Percentiles rank a stretch among this genome's conserved stretches.
These are phyloP conservation scores for Drosophila persimilis DNA, from an alignment of 1,140 invertebrate genomes.

Conservation along the genomic window DNA sequence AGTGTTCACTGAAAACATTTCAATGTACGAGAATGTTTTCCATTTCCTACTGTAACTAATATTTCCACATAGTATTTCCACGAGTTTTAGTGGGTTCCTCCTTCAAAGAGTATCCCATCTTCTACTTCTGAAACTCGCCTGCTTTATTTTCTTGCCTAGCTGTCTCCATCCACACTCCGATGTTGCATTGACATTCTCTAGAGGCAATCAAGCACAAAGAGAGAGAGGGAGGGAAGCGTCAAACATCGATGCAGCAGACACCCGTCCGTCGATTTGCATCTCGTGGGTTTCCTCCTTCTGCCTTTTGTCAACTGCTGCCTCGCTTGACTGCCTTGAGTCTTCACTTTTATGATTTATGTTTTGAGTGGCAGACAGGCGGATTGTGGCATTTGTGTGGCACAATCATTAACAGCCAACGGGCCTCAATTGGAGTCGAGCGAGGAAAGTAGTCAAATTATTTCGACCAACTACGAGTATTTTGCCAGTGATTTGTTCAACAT, in stretches of 20 bases:
- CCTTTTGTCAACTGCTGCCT: slow-evolving; percentile 65
- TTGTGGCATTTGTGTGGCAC: slow-evolving; percentile 23
- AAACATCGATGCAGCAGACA: slow-evolving; percentile 14
- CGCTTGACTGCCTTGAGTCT: slow-evolving; percentile 46
- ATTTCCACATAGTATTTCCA: background rate
- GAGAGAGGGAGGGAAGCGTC: slow-evolving; percentile 17
- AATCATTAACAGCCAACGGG: slow-evolving; percentile 57
- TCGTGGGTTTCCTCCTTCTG: slow-evolving; percentile 57
- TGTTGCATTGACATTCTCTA: slow-evolving; percentile 64
- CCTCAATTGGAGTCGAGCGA: slow-evolving; percentile 26
- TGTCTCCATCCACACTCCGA: slow-evolving; percentile 28
- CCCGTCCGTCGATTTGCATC: slow-evolving; percentile 56
- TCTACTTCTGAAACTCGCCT: background rate
- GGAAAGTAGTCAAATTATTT: slow-evolving; percentile 53
- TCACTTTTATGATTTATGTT: slow-evolving; percentile 70
- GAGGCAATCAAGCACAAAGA: slow-evolving; percentile 68
- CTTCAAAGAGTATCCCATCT: slow-evolving; percentile 21
- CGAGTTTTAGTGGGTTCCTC: background rate
- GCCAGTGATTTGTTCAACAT: slow-evolving; percentile 57
- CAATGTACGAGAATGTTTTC: no score
- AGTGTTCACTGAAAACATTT: no score
- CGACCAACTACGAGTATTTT: slow-evolving; percentile 29
- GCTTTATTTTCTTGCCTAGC: slow-evolving; percentile 16
- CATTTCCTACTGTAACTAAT: no score
- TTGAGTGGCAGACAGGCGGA: slow-evolving; percentile 25